Conservation (phyloP, 92 coral and sea anemone species). For the Siderastrea radians region DNA sequence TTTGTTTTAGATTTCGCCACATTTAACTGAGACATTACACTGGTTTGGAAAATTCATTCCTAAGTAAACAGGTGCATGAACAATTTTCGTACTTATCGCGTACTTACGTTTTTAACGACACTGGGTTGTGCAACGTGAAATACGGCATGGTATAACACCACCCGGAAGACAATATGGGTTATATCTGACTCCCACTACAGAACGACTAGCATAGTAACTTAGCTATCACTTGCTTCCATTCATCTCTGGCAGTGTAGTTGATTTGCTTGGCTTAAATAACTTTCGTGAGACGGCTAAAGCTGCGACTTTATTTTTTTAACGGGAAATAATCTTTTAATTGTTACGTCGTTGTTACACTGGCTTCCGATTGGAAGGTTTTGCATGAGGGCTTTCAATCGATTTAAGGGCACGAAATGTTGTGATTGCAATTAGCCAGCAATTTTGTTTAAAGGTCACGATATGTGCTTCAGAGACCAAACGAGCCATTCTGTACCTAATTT, state of each 20-base stretch:
- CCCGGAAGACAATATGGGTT: background rate
- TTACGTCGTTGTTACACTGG: background rate
- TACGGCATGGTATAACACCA: slow-evolving; percentile 33
- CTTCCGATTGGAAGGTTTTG: slow-evolving; percentile 19
- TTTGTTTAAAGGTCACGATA: background rate
- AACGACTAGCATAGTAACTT: background rate
- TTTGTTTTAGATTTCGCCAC: background rate
- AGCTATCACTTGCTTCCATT: background rate
- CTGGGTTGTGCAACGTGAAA: slow-evolving; percentile 34
- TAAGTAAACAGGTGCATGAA: background rate
- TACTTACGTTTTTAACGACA: slow-evolving; percentile 40
- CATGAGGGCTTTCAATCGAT: slow-evolving; percentile 10
- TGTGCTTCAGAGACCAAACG: background rate
- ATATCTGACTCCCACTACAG: background rate
- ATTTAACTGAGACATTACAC: background rate
- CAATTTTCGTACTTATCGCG: background rate
- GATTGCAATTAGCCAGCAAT: background rate
- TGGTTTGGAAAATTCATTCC: background rate
- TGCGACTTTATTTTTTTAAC: background rate
- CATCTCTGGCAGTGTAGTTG: background rate
- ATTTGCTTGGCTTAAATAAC: background rate
- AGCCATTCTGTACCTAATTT: no score
- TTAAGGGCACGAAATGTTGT: background rate
- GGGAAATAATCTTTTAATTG: slow-evolving; percentile 10
- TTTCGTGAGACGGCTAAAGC: background rate